Evolutionary conservation across 2,888 invertebrate genomes (phyloP).

Genomic region (Pollenia labialis): DNA sequence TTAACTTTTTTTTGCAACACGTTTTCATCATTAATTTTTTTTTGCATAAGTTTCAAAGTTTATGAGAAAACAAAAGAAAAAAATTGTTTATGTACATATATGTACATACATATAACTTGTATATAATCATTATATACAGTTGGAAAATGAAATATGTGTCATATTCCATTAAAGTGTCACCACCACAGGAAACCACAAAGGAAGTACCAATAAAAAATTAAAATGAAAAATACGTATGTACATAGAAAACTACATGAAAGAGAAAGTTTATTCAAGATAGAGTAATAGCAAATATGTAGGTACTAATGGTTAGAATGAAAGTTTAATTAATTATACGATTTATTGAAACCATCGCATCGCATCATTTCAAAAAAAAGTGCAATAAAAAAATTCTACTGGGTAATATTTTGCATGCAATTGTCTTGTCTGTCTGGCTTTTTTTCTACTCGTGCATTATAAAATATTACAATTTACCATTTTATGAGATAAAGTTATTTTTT

Average conservation of each 20-base stretch:
- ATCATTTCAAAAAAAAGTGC: constrained; percentile 16
- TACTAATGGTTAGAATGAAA: constrained; percentile 69
- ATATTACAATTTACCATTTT: constrained; percentile 50
- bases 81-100: not conserved
- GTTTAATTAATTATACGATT: constrained; percentile 54
- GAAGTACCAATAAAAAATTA: constrained; percentile 30
- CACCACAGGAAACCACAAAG: constrained; percentile 63
- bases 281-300: constrained; percentile 26
- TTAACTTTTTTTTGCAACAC: not conserved
- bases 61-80: constrained; percentile 17
- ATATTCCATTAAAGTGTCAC: constrained; percentile 53
- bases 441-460: constrained; percentile 54
- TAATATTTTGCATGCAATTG: constrained; percentile 63
- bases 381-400: constrained; percentile 9
- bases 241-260: constrained; percentile 36
- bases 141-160: constrained; percentile 42
- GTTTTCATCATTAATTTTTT: constrained; percentile 40
- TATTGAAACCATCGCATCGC: not conserved
- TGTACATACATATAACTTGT: too few relatives aligned
- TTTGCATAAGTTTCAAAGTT: constrained; percentile 1
- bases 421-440: constrained; percentile 31
- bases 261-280: constrained; percentile 54
- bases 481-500: constrained; percentile 6
- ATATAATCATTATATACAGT: not conserved
- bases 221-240: not conserved